Conservation (phyloP, 2,113 vertebrate genomes). For the Neolamprologus sp. region DNA sequence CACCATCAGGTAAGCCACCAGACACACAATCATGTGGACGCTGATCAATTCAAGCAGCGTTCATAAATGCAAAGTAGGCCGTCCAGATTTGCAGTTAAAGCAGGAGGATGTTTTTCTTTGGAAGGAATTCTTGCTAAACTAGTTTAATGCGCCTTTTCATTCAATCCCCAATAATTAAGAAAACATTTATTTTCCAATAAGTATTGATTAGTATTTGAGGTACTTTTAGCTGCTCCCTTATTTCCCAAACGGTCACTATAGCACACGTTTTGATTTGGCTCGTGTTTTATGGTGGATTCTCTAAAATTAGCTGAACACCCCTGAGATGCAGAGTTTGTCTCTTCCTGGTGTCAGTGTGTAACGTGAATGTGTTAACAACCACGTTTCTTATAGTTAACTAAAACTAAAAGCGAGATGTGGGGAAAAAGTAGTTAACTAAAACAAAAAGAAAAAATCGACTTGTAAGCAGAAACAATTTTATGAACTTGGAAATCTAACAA, state of each 20-base stretch:
- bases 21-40: neutral
- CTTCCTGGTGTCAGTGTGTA: neutral
- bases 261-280: neutral
- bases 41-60: neutral
- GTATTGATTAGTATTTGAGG: neutral
- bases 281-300: neutral
- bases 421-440: neutral
- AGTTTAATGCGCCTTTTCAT: neutral
- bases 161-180: neutral
- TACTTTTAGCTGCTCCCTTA: neutral
- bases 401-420: neutral
- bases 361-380: neutral
- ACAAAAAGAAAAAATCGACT: neutral
- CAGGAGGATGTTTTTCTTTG: neutral
- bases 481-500: neutral
- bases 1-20: constrained; percentile 84
- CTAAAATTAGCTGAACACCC: neutral
- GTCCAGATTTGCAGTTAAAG: neutral
- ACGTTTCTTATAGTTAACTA: neutral
- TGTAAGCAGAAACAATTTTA: neutral
- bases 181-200: neutral
- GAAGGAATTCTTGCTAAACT: neutral
- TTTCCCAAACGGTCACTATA: neutral
- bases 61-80: neutral
- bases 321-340: neutral